phyloP scores from a whole-genome alignment of 2,888 invertebrate genomes.

The Coelopa pilipes region DNA sequence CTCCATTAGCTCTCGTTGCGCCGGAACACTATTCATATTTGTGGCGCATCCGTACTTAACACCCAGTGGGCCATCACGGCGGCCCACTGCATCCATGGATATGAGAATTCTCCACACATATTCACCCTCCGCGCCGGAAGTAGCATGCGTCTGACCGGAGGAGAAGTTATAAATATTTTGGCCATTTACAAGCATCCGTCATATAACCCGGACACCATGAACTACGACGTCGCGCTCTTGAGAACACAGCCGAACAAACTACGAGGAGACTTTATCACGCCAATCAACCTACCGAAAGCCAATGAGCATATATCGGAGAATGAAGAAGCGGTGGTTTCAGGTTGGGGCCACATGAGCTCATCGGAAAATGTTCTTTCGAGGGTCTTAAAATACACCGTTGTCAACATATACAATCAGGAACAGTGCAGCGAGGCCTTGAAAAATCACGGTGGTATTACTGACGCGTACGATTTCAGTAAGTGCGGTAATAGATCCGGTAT shows the following conservation, averaged over 20 bases:
- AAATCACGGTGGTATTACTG: conserved; percentile 57
- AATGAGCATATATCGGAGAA: conserved; percentile 48
- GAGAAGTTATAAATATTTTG: conserved; percentile 52
- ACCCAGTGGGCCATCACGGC: conserved; percentile 61
- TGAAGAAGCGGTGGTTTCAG: conserved; percentile 54
- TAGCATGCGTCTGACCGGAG: conserved; percentile 52
- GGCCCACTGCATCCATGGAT: conserved; percentile 59
- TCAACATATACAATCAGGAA: conserved; percentile 56
- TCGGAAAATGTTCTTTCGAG: conserved; percentile 52
- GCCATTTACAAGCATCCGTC: conserved; percentile 59
- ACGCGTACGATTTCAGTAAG: conserved; percentile 56
- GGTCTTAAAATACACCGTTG: conserved; percentile 56
- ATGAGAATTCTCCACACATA: conserved; percentile 50
- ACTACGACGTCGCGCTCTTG: conserved; percentile 60
- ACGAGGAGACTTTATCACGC: conserved; percentile 50
- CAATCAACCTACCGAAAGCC: conserved; percentile 51
- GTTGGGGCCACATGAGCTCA: conserved; percentile 62
- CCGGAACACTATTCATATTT: conserved; percentile 57
- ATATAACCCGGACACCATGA: conserved; percentile 58
- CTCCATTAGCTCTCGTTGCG: conserved; percentile 56
- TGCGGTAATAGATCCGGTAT: background rate
- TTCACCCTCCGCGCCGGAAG: conserved; percentile 58
- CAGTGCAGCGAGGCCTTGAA: conserved; percentile 52
- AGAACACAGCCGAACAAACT: conserved; percentile 51
- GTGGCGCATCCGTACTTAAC: conserved; percentile 59